Evolutionary conservation across 2,888 invertebrate genomes (phyloP), one percentile per base, ranked within the genome.

Genomic region (Glaucopsyche alexis): DNA sequence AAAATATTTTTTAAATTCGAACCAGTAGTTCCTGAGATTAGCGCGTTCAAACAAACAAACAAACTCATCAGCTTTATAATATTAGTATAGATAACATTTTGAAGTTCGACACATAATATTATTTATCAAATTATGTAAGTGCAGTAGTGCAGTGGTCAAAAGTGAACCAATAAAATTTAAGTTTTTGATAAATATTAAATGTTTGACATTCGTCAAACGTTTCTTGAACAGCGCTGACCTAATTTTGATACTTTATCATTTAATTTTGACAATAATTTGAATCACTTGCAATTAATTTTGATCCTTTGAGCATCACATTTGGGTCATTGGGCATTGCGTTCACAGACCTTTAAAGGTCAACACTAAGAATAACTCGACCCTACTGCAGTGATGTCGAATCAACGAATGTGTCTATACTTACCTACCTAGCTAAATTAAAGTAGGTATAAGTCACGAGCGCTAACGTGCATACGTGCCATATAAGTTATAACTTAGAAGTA

Each of bases 281-380:
- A 13, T 60, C 29, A 60, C 29, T 13, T 6, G 16, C 19, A 55
- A 55, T 55, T 38, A 60, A 65, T 66, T 66, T 40, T 16, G 66
- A 66, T 66, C 42, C 66, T 66, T 16, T 42, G 66, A 42, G 42
- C 14, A 40, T 66, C 66, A 66, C 16, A 66, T 66, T 66, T 66
- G 66, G 74, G 73, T 74, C 74, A 65, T 60, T 71, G 71, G 74
- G 50, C 71, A 69, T 69, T 66, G 66, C 73, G 73, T 74, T 74
- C 74, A 55, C 71, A 71, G 45, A 73, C 66, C 66, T 66, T 66
- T 66, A 66, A 66, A 66, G 66, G 40, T 66, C 42, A 66, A 42
- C 8, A n/a, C 66, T 42, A 42, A 40, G 65, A 66, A 66, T 66
- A 42, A 42, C n/a, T 40, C 38, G 66, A 66, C 66, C 66, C 66